Base-by-base conservation (phyloP, 2,113 vertebrate species). In the Spheniscus mendiculus region DNA sequence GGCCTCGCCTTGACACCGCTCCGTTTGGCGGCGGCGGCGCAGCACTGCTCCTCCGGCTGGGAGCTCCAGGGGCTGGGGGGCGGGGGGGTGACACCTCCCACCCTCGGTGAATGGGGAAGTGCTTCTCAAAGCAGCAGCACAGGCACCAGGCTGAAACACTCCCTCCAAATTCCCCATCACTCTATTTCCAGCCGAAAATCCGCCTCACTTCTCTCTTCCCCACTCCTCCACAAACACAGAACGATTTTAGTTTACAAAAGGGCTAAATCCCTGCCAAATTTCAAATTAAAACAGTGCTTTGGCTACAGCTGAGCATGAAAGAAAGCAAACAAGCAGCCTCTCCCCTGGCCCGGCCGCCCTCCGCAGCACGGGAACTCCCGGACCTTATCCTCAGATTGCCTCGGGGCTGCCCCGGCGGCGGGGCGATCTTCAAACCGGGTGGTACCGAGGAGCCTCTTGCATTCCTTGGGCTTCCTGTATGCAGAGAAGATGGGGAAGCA, bases 211-310 rank as follows among this genome's bases (percentile, higher is more conserved):
- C 81, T 83, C 67, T 82, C 73, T 83, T 82, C 25, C 71, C 27
- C 25, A 34, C 72, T 92, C 83, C 66, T 76, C 56, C 66, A 84
- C 83, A 90, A 96, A 95, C 58, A 87, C 17, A 65, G 61, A 63
- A 42, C 2, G 2, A 22, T 34, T 61, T 95, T 34, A 62, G 78
- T 84, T 97, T 93, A 96, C 78, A 93, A 72, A 93, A 93, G 45
- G 82, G 71, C 56, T 79, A 89, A 83, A 94, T 87, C 71, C 47
- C 38, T 84, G 94, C 88, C 95, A 97, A 88, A 82, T 79, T 92
- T 89, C 61, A 93, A 95, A 97, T 95, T 87, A 91, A 89, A 97
- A 71, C 83, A 74, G 81, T 89, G 69, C 79, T 95, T 97, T 97
- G 93, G 89, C 95, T 83, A 87, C 71, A 87, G 87, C 3, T 87